phyloP scores from a whole-genome alignment of 2,113 vertebrate genomes.

The Pituophis catenifer region DNA sequence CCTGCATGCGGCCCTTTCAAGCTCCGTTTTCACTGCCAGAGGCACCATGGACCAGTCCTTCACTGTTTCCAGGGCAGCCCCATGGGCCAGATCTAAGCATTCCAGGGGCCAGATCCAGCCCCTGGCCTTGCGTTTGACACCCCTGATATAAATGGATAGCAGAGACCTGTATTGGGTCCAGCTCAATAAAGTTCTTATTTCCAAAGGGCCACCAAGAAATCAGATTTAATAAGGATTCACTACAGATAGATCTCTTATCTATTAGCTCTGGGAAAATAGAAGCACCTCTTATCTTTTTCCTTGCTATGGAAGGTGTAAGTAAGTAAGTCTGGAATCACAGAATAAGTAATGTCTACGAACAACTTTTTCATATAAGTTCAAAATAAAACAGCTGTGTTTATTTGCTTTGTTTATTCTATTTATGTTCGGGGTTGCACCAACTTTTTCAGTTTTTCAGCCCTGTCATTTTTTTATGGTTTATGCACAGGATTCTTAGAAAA shows the following conservation, averaged over 20 bases:
- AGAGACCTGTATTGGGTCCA: neutral
- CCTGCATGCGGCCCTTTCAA: too few relatives aligned
- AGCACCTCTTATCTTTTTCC: neutral
- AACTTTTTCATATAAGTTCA: neutral
- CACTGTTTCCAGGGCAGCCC: too few relatives aligned
- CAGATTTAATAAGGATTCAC: neutral
- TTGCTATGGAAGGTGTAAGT: neutral
- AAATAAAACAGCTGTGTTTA: neutral
- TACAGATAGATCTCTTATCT: neutral
- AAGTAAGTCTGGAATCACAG: neutral
- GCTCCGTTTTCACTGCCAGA: too few relatives aligned
- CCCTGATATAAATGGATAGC: neutral
- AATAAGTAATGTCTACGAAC: neutral
- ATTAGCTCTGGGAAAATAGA: neutral
- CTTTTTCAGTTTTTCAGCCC: neutral
- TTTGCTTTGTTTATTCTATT: neutral
- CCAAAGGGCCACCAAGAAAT: neutral
- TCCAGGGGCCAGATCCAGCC: too few relatives aligned
- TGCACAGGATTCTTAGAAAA: neutral
- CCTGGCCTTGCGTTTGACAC: too few relatives aligned
- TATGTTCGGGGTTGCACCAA: neutral
- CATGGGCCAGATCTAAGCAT: too few relatives aligned
- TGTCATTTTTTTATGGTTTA: neutral
- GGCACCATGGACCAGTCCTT: too few relatives aligned
- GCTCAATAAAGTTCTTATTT: neutral